Evolutionary conservation across 2,797 vertebrate species (phyloP).

Genomic region (Poecilia picta): DNA sequence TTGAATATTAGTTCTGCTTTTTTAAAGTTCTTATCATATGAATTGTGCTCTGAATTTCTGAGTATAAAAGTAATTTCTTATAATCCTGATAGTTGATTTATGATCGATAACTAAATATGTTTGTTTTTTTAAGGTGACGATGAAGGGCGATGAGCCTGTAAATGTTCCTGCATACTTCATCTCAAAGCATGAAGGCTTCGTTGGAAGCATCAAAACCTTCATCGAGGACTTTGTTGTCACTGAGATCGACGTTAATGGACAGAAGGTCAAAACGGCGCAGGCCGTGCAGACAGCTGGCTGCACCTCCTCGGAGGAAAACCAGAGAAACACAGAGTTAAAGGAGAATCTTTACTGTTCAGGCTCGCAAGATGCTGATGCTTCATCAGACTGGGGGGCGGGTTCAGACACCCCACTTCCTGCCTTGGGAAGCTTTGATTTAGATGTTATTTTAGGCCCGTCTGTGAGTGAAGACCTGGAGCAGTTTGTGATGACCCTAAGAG

Average conservation of each 20-base stretch:
- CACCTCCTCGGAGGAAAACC: conserved; percentile 40
- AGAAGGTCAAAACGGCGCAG: conserved; percentile 53
- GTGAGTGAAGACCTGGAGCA: conserved; percentile 76
- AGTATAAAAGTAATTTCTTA: background rate
- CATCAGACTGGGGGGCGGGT: conserved; percentile 27
- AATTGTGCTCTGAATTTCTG: background rate
- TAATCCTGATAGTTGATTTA: background rate
- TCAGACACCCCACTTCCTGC: conserved; percentile 36
- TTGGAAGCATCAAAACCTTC: conserved; percentile 87
- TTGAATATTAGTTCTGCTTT: background rate
- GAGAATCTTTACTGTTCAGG: conserved; percentile 22
- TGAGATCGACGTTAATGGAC: conserved; percentile 83
- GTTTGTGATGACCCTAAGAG: conserved; percentile 82
- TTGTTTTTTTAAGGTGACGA: conserved; percentile 29
- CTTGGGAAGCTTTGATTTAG: conserved; percentile 73
- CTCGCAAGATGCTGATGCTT: conserved; percentile 31
- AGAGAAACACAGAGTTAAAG: conserved; percentile 12
- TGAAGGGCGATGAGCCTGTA: conserved; percentile 61
- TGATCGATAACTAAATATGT: background rate
- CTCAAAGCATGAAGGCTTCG: conserved; percentile 86
- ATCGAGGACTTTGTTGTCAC: conserved; percentile 90
- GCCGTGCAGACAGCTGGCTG: conserved; percentile 16
- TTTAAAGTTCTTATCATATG: no score
- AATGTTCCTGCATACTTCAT: conserved; percentile 71
- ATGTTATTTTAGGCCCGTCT: conserved; percentile 78